Base-by-base conservation (phyloP, 2,113 vertebrate genomes). In the Anas platyrhynchos region DNA sequence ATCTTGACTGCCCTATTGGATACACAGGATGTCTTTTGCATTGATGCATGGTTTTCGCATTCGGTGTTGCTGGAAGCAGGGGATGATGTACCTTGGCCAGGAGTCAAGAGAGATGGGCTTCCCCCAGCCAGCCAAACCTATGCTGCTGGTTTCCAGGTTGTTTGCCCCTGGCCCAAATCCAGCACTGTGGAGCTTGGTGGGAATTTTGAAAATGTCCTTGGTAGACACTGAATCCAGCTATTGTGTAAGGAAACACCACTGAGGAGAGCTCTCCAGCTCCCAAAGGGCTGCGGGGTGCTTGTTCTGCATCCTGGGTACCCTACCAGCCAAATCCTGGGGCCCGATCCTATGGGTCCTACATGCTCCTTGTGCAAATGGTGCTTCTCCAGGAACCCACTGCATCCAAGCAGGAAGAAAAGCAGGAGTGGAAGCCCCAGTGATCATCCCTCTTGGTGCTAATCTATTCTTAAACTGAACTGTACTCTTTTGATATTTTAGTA, bases 401-500 rank as follows among this genome's bases (percentile, higher is more conserved):
- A 66, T 82, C 66, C 4, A 0, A 84, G 31, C 21, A 69, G 58
- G 68, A 82, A 52, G 67, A 58, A 66, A n/a, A 81, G 34, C 66
- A 86, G 44, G 38, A 91, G 26, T 78, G 55, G 66, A 76, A 91
- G 44, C 26, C 62, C 50, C n/a, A 29, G 80, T 83, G 52, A 95
- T 95, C 94, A 94, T 94, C 87, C 77, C 46, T 89, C 84, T 62
- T 4, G 38, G 55, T 92, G 76, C 73, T 91, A 94, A 97, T 96
- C 97, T 96, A 83, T 95, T 97, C 93, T 94, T 97, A 97, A 97
- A 96, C 96, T 93, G 83, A 93, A 79, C 86, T 69, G 46, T 77
- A 80, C 86, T 96, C 92, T 91, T 94, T 67, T 78, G 95, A 88
- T 97, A 97, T 97, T 98, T 97, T 92, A 96, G 97, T 92, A 93